Percentiles rank a stretch among this genome's conserved stretches.
phyloP scores from a whole-genome alignment of 1,140 invertebrate species.

The Cyclargus thomasi region DNA sequence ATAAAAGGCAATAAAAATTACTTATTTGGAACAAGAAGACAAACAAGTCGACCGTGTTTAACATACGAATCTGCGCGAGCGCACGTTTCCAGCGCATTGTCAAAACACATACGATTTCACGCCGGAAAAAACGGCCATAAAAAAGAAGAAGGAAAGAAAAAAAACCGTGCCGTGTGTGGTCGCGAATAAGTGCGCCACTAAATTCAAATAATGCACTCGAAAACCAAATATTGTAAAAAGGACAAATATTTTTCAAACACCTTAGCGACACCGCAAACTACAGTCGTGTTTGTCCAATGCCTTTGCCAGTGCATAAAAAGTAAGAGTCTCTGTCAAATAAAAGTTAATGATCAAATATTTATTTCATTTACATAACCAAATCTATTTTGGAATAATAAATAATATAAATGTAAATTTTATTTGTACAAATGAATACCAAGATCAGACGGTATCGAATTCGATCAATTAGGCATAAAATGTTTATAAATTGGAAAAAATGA shows the following conservation, averaged over 20 bases:
- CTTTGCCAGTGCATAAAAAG: not conserved
- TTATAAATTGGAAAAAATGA: not conserved
- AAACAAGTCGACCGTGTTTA: slow-evolving; percentile 55
- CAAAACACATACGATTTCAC: slow-evolving; percentile 70
- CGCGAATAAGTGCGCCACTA: slow-evolving; percentile 52
- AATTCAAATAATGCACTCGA: slow-evolving; percentile 53
- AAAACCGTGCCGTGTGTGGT: slow-evolving; percentile 52
- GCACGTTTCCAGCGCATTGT: slow-evolving; percentile 61
- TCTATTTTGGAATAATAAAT: not conserved
- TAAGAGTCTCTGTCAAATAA: not conserved
- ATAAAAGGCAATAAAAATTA: slow-evolving; percentile 9
- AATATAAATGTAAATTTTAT: slow-evolving; percentile 2
- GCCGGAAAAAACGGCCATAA: slow-evolving; percentile 22
- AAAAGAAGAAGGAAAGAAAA: slow-evolving; percentile 21
- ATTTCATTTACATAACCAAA: not conserved
- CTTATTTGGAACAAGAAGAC: slow-evolving; percentile 35
- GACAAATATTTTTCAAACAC: slow-evolving; percentile 69
- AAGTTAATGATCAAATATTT: not conserved
- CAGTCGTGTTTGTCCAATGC: not conserved
- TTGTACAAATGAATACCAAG: not conserved
- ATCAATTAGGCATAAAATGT: not conserved
- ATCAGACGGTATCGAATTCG: not conserved
- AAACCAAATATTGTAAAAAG: slow-evolving; percentile 35
- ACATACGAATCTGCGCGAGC: slow-evolving; percentile 55
- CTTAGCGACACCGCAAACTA: slow-evolving; percentile 25